Conservation (phyloP, 2,888 invertebrate species). For the Liopterus haemorrhoidalis region DNA sequence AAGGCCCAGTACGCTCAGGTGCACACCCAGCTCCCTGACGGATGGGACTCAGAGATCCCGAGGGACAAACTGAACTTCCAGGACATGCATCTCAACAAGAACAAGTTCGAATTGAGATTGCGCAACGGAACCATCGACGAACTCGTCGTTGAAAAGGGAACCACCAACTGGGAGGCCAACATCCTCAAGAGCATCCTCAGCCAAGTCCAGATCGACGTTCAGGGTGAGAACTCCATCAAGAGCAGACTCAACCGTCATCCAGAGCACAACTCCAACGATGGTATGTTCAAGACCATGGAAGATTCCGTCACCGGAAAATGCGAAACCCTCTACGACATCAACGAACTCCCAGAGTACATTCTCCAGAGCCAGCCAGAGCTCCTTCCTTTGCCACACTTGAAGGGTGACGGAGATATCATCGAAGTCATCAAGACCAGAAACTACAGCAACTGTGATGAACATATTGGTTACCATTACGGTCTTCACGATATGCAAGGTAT, state of each 20-base stretch:
- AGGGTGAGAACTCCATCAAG: conserved; percentile 51
- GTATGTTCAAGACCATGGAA: conserved; percentile 64
- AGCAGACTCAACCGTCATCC: conserved; percentile 45
- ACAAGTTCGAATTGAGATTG: conserved; percentile 57
- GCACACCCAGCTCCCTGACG: conserved; percentile 47
- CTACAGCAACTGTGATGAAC: conserved; percentile 57
- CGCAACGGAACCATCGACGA: conserved; percentile 57
- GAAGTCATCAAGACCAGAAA: conserved; percentile 64
- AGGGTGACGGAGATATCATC: conserved; percentile 47
- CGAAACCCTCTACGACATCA: conserved; percentile 65
- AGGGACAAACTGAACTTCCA: conserved; percentile 51
- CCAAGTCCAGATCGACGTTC: conserved; percentile 62
- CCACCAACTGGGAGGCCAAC: conserved; percentile 61
- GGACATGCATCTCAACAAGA: conserved; percentile 50
- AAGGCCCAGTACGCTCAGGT: conserved; percentile 50
- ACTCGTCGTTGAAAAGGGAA: conserved; percentile 50
- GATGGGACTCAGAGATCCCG: conserved; percentile 48
- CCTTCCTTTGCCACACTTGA: conserved; percentile 47
- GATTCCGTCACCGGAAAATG: conserved; percentile 64
- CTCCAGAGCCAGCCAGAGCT: conserved; percentile 52
- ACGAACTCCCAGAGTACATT: conserved; percentile 53
- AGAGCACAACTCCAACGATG: conserved; percentile 46
- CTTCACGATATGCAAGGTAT: conserved; percentile 46
- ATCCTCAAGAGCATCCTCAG: conserved; percentile 63
- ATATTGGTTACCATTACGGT: conserved; percentile 61